Evolutionary conservation across 1,140 invertebrate species (phyloP), one percentile per base, ranked within the genome.

Genomic region (Popillia japonica): DNA sequence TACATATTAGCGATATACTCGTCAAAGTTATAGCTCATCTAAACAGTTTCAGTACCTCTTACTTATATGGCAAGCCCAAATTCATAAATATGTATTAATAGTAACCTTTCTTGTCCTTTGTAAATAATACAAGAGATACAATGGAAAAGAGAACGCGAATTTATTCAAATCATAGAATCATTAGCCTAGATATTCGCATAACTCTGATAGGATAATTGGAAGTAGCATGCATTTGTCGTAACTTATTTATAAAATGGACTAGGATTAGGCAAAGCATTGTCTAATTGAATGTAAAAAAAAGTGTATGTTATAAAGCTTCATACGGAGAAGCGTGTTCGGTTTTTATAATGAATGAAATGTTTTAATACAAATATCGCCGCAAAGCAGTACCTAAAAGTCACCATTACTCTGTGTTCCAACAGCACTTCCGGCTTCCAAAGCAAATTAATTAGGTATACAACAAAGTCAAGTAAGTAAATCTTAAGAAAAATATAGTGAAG

Each of bases 151-250:
- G 14, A 61, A 61, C 59, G 14, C 42, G 14, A 3, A 44, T 2
- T 6, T 68, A 68, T 34, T 14, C 20, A 34, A 3, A 68, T 68
- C 27, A 68, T 68, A 34, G 61, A 10, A 11, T 27, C 61, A 68
- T 68, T 68, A 68, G 22, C 61, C 61, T 68, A 17, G n/a, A 61
- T 61, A 48, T 10, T 48, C 10, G 44, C n/a, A 48, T 48, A 48
- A 48, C 44, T n/a, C n/a, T 14, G 8, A 48, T 48, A 48, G 6
- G 0, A 48, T 14, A 1, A 2, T 17, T 17, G 27, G 27, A 34
- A 1, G 27, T 4, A 34, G 27, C 27, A 34, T 34, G 4, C 27
- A 34, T 34, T 34, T 34, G 27, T 34, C 27, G 27, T 34, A 34
- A 34, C 27, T 34, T 34, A 34, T 34, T 34, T 34, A 34, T 34